Conservation (phyloP, 2,888 invertebrate genomes). For the Brachyopa scutellaris region DNA sequence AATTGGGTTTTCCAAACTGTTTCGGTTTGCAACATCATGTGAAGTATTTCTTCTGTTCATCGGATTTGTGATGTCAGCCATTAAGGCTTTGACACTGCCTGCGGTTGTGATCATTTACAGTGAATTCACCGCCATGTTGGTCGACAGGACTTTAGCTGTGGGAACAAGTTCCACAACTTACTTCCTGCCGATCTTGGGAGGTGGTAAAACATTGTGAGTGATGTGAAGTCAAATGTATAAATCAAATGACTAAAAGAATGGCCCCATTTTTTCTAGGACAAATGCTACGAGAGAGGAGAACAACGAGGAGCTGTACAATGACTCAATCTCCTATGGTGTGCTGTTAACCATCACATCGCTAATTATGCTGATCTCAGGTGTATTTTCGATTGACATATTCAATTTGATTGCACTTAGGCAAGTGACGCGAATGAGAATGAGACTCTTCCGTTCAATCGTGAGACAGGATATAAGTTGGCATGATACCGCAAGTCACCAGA, state of each 20-base stretch:
- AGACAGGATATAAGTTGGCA: conserved; percentile 90
- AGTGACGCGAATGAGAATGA: conserved; percentile 85
- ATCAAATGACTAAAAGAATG: background rate
- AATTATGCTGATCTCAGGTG: conserved; percentile 85
- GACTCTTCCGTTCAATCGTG: conserved; percentile 85
- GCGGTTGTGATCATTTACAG: conserved; percentile 88
- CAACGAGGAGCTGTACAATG: conserved; percentile 85
- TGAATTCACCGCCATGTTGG: conserved; percentile 87
- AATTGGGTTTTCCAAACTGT: conserved; percentile 77
- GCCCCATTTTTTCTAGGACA: conserved; percentile 78
- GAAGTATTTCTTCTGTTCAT: conserved; percentile 84
- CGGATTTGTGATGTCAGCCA: conserved; percentile 84
- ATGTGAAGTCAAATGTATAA: background rate
- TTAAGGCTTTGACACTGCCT: conserved; percentile 86
- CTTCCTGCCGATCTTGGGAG: conserved; percentile 85
- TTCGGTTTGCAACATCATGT: conserved; percentile 84
- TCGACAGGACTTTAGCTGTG: conserved; percentile 85
- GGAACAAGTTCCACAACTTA: conserved; percentile 85
- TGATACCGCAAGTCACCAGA: conserved; percentile 87
- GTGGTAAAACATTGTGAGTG: conserved; percentile 84
- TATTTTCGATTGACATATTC: conserved; percentile 86
- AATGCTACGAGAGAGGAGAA: conserved; percentile 84
- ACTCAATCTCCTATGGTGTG: conserved; percentile 87
- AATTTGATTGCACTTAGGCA: conserved; percentile 86
- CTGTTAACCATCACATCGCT: conserved; percentile 84